Conservation (phyloP, 2,797 vertebrate genomes). For the Urophycis tenuis region DNA sequence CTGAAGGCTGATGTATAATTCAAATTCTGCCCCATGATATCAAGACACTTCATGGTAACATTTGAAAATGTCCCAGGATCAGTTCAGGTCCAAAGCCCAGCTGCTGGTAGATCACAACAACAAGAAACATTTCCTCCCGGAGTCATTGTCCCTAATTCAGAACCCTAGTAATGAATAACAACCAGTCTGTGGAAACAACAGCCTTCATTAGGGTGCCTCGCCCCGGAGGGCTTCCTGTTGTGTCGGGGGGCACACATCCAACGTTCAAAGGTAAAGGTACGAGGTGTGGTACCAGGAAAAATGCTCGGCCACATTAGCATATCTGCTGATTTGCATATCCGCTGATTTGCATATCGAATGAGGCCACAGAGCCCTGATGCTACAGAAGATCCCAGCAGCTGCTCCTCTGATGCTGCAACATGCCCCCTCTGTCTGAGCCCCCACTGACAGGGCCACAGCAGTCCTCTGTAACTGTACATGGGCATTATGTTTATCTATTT, state of each 20-base stretch:
- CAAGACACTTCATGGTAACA: constrained; percentile 21
- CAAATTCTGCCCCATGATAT: constrained; percentile 21
- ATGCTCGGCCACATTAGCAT: constrained; percentile 49
- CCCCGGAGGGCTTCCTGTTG: neutral
- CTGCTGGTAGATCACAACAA: constrained; percentile 8
- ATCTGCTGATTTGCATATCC: no score
- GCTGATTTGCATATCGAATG: constrained; percentile 53
- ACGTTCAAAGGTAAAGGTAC: constrained; percentile 26
- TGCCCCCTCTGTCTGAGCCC: neutral
- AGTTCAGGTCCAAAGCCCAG: neutral
- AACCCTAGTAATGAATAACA: neutral
- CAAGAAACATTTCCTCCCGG: neutral
- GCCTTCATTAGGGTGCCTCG: no score
- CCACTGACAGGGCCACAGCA: neutral
- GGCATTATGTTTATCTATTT: no score
- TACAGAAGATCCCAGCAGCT: neutral
- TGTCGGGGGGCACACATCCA: neutral
- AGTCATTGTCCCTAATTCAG: neutral
- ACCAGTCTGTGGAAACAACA: neutral
- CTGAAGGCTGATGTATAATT: constrained; percentile 23
- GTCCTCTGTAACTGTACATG: neutral
- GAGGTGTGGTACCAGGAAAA: constrained; percentile 44
- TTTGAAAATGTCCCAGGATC: constrained; percentile 28
- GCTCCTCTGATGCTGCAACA: neutral
- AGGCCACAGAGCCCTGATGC: neutral